Percentiles rank a stretch among this genome's conserved stretches.
Evolutionary conservation across 2,888 invertebrate species (phyloP).

Genomic region (Drosophila formosana): DNA sequence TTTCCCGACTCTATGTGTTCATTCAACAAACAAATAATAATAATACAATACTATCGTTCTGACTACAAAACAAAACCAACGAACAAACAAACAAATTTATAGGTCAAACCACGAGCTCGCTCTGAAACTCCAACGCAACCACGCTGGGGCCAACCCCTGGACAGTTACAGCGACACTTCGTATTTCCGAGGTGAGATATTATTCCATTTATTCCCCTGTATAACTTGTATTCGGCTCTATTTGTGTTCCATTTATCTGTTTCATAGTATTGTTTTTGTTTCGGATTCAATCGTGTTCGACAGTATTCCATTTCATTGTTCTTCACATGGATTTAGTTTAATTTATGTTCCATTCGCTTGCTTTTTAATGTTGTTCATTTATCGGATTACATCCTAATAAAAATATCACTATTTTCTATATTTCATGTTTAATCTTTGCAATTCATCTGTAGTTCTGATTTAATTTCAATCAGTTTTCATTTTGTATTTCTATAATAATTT

Average conservation of each 20-base stretch:
- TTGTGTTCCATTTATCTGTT: neutral
- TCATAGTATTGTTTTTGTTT: neutral
- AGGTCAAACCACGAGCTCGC: conserved; percentile 90
- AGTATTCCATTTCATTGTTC: neutral
- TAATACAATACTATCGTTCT: conserved; percentile 68
- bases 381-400: neutral
- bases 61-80: conserved; percentile 56
- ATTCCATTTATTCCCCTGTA: neutral
- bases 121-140: conserved; percentile 90
- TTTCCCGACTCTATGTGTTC: conserved; percentile 73
- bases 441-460: no score
- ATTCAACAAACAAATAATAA: conserved; percentile 53
- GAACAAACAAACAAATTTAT: conserved; percentile 52
- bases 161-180: conserved; percentile 86
- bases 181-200: conserved; percentile 86
- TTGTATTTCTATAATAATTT: no score
- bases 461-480: no score
- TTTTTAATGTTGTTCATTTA: neutral
- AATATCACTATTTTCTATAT: neutral
- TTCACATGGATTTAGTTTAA: neutral
- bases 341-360: neutral
- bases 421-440: no score
- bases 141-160: conserved; percentile 87
- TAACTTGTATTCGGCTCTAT: neutral
- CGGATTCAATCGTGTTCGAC: neutral